Percentiles rank a stretch among this genome's conserved stretches.
phyloP scores from a whole-genome alignment of 2,113 vertebrate species.

The Oreochromis niloticus region DNA sequence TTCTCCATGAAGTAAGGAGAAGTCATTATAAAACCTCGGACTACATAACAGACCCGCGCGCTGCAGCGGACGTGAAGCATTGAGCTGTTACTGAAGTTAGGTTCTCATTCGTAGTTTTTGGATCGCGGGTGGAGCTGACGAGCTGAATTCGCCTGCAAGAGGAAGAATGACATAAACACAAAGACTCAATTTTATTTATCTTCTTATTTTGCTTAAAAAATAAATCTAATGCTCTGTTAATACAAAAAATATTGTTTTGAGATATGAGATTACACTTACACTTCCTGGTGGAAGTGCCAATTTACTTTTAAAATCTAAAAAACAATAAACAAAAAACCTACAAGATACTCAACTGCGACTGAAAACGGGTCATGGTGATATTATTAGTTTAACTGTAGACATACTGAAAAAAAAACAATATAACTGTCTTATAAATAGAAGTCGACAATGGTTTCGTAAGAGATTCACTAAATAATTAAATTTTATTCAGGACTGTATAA shows the following conservation, averaged over 20 bases:
- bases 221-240: background rate
- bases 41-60: background rate
- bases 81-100: background rate
- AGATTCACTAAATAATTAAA: background rate
- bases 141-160: background rate
- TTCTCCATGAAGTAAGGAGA: slow-evolving; percentile 61
- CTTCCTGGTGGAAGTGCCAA: background rate
- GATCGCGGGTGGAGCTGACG: background rate
- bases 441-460: background rate
- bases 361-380: background rate
- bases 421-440: background rate
- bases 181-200: background rate
- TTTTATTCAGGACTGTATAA: background rate
- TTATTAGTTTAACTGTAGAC: background rate
- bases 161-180: background rate
- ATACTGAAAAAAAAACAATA: background rate
- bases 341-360: background rate
- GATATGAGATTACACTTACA: background rate
- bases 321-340: background rate
- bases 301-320: background rate
- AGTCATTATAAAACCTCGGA: slow-evolving; percentile 27
- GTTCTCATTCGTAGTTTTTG: background rate
- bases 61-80: background rate
- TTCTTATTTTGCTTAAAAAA: background rate
- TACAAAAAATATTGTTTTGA: background rate